Base-by-base conservation (phyloP, 2,888 invertebrate species). In the Limulus polyphemus region DNA sequence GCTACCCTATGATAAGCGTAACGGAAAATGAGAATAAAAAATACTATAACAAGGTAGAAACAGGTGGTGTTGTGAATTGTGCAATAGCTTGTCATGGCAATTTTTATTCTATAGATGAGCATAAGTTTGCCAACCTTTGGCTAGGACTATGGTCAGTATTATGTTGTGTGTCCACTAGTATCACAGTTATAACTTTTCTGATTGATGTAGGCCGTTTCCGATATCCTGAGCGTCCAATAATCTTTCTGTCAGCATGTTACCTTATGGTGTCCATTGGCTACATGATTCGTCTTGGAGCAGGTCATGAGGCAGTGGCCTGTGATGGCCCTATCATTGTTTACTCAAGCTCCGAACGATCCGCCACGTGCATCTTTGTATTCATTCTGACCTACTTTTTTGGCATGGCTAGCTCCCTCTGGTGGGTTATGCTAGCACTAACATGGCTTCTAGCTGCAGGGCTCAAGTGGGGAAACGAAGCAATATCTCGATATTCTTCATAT, bases 391-490 rank as follows among this genome's bases (percentile, higher is more conserved):
- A 99, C 80, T 98, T 93, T 82, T 99, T 98, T 80, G 94, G 95
- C 67, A 98, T 98, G 95, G 94, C 98, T 1, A 92, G 93, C 0
- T 91, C 92, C 46, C 90, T 97, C 62, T 99, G 98, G 98, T 83
- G 83, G 83, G 93, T 98, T 58, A 85, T 98, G 65, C 80, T 99
- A 14, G 88, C 95, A 59, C 88, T 99, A 77, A 95, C 97, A 56
- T 99, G 98, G 99, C 98, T 98, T 80, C 82, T 99, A 69, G 93
- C 97, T 0, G 97, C 98, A 1, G 97, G 95, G 0, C 82, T 98
- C 50, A 98, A 99, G 77, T 99, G 98, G 99, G 93, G 97, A 69
- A 93, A 93, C 77, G 99, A 99, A 79, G 97, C 97, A 13, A 97
- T 99, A 72, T 83, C 87, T 3, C 85, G 87, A n/a, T 88, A 97